Conservation (phyloP, 2,113 vertebrate genomes). For the Spilogale gracilis region DNA sequence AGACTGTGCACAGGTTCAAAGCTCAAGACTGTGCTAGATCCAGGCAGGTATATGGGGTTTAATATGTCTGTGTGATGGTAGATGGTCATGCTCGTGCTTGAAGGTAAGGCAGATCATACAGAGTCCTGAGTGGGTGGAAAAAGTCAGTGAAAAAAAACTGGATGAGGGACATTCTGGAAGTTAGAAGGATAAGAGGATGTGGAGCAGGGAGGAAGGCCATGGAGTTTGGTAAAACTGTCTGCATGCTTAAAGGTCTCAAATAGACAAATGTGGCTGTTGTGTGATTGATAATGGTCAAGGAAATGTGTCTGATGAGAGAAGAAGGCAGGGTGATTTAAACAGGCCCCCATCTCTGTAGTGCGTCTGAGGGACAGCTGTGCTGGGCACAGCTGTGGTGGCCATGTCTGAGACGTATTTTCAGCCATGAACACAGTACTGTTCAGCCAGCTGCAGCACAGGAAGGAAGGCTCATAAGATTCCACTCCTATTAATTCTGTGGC, state of each 20-base stretch:
- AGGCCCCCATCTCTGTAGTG: conserved; percentile 47
- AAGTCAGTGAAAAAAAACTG: neutral
- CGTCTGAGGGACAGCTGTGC: conserved; percentile 60
- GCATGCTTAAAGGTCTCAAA: neutral
- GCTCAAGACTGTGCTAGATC: rapidly evolving
- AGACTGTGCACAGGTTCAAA: neutral
- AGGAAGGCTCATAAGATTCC: conserved; percentile 80
- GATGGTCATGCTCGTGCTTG: no score
- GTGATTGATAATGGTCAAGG: conserved; percentile 8
- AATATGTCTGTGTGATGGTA: no score
- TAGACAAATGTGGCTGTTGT: conserved; percentile 72
- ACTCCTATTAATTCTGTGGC: conserved; percentile 83
- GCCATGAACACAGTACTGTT: conserved; percentile 89
- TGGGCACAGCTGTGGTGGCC: conserved; percentile 87
- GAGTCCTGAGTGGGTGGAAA: neutral
- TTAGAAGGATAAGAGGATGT: conserved; percentile 9
- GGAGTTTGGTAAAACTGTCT: neutral
- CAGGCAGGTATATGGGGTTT: neutral
- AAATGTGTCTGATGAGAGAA: conserved; percentile 36
- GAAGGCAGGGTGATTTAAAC: conserved; percentile 30
- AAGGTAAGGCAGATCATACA: neutral
- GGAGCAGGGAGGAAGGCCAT: conserved; percentile 30
- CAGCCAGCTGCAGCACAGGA: conserved; percentile 88
- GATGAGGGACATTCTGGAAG: neutral
- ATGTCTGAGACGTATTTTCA: conserved; percentile 79